Evolutionary conservation across 2,888 invertebrate genomes (phyloP).

Genomic region (Mycogona germanica): DNA sequence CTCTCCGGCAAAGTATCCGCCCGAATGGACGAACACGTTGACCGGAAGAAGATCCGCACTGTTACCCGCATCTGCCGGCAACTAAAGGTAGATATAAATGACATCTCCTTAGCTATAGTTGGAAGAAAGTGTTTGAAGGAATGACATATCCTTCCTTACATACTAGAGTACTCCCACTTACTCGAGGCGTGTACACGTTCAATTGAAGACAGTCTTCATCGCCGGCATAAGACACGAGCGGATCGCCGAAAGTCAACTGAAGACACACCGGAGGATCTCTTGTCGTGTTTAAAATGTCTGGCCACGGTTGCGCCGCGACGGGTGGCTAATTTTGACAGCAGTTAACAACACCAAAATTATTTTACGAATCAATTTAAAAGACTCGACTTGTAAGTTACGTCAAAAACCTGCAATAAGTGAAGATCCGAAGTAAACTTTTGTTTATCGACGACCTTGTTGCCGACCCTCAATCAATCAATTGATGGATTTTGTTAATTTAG

Average conservation of each 20-base stretch:
- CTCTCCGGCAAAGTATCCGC: conserved; percentile 5
- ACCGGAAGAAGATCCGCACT: neutral
- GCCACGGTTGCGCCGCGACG: conserved; percentile 7
- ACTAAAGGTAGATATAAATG: too few species aligned
- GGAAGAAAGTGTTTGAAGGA: neutral
- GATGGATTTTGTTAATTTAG: too few species aligned
- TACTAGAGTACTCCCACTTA: neutral
- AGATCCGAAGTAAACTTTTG: neutral
- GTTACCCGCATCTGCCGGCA: too few species aligned
- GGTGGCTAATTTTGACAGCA: neutral
- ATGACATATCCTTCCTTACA: neutral
- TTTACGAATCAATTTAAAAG: neutral
- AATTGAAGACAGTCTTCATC: conserved; percentile 13
- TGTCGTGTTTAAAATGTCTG: conserved; percentile 4
- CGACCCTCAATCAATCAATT: too few species aligned
- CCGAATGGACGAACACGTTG: conserved; percentile 14
- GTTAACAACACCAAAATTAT: neutral
- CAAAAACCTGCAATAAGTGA: neutral
- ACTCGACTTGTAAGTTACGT: neutral
- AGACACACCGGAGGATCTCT: conserved; percentile 7
- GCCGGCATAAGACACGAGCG: neutral
- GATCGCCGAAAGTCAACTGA: neutral
- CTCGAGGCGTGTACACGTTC: conserved; percentile 13
- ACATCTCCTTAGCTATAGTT: too few species aligned
- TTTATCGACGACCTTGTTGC: too few species aligned